Evolutionary conservation across 2,888 invertebrate genomes (phyloP), one percentile per base, ranked within the genome.

Genomic region (Acanthosepion pharaonis): DNA sequence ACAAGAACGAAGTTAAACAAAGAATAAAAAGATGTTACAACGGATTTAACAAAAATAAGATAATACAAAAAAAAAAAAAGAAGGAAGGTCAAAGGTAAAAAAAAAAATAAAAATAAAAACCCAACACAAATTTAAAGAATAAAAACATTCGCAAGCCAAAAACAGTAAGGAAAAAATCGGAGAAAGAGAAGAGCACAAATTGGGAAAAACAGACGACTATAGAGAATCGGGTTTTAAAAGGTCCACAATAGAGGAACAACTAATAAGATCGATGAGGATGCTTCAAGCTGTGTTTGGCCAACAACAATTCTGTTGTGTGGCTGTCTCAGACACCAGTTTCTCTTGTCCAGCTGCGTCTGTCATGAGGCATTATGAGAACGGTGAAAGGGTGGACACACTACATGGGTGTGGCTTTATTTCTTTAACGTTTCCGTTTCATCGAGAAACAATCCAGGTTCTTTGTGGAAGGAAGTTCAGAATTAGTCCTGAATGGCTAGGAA

Each of bases 201-300:
- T 59, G 25, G 59, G 23, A 55, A 20, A 55, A 59, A 6, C 59
- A 59, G 59, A 59, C 59, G 59, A 23, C 5, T 23, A 6, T 59
- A 33, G n/a, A 78, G 9, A n/a, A 78, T n/a, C n/a, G 78, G 78
- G 15, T 78, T n/a, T 42, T 8, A 11, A 78, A 78, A 78, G 11
- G n/a, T 78, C 0, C n/a, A 78, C 78, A 78, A 33, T 78, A 23
- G 11, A 11, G 9, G 11, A n/a, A 78, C 78, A 78, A 33, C 23
- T 78, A n/a, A n/a, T n/a, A 3, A 33, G 78, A 23, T 78, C n/a
- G 78, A 78, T n/a, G 15, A 78, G 78, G n/a, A 78, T 78, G 78
- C 78, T 78, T 78, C 78, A 78, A 78, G n/a, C 78, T 78, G 78
- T 78, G n/a, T n/a, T n/a, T n/a, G 78, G 33, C n/a, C 78, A 78